Evolutionary conservation across 2,113 vertebrate genomes (phyloP).

Genomic region (Cephalopterus ornatus): DNA sequence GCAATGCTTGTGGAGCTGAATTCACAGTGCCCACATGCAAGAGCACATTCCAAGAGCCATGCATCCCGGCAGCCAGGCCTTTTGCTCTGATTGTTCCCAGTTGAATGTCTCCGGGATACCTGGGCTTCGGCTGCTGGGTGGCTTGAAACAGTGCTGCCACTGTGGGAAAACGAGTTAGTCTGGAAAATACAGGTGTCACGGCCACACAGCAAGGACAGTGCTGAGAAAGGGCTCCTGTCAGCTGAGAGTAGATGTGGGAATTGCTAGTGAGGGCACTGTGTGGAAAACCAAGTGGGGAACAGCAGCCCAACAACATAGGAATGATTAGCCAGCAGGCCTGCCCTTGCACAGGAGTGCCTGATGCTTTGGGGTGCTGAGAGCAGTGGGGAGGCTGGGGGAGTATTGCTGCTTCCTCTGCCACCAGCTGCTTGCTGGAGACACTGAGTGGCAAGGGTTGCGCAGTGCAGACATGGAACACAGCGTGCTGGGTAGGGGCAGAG

Average conservation of each 20-base stretch:
- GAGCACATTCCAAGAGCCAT: accelerated
- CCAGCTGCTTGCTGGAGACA: accelerated
- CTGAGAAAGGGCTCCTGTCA: not conserved
- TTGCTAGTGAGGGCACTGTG: not conserved
- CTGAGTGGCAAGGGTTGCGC: accelerated
- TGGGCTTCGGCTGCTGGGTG: not conserved
- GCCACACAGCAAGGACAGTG: too few relatives aligned
- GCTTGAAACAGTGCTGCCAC: not conserved
- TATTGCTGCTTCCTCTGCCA: too few relatives aligned
- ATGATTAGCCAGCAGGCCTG: not conserved
- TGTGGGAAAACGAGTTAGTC: not conserved
- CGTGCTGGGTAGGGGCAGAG: accelerated
- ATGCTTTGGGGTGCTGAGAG: not conserved
- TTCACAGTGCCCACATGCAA: accelerated
- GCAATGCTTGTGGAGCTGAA: not conserved
- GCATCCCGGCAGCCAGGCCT: accelerated
- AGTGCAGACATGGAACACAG: accelerated
- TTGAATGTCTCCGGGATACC: too few relatives aligned
- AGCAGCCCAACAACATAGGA: accelerated
- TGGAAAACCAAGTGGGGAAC: not conserved
- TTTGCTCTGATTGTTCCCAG: not conserved
- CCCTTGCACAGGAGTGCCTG: not conserved
- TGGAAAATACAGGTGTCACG: accelerated
- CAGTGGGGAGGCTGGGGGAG: accelerated
- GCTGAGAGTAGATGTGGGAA: not conserved